Evolutionary conservation across 1,140 invertebrate genomes (phyloP).

Genomic region (Sinonovacula constricta): DNA sequence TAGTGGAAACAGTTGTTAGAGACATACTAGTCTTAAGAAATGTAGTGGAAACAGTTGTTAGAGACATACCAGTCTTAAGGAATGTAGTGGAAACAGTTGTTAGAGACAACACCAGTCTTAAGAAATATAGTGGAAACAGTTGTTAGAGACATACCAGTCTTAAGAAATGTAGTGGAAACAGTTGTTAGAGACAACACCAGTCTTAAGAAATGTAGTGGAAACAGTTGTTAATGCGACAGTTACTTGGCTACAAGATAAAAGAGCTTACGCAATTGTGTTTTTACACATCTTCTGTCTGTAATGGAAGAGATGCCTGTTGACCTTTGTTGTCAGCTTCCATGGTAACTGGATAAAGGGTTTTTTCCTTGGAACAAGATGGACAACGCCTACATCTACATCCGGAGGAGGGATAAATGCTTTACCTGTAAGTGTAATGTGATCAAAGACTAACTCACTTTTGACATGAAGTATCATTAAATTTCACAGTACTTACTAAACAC

Average conservation of each 20-base stretch:
- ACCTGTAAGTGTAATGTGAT: no score
- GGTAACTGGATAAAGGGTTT: conserved; percentile 87
- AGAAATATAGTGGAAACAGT: neutral
- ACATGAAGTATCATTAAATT: no score
- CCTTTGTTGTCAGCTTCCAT: conserved; percentile 94
- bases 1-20: neutral
- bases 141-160: neutral
- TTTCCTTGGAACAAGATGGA: conserved; percentile 89
- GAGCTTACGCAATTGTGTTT: conserved; percentile 81
- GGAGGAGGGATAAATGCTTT: conserved; percentile 94
- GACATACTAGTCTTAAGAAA: neutral
- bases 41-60: no score
- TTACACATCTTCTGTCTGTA: conserved; percentile 91
- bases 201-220: neutral
- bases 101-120: neutral
- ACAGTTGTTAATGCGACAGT: neutral
- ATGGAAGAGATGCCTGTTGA: conserved; percentile 91
- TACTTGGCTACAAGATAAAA: no score
- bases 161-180: neutral
- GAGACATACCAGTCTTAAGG: no score
- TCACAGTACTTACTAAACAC: no score
- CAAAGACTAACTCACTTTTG: no score
- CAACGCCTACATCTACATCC: conserved; percentile 97
- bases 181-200: neutral
- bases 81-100: no score